These are phyloP conservation scores for Anodontia alba DNA, from an alignment of 2,888 invertebrate genomes.

Conservation along the genomic window DNA sequence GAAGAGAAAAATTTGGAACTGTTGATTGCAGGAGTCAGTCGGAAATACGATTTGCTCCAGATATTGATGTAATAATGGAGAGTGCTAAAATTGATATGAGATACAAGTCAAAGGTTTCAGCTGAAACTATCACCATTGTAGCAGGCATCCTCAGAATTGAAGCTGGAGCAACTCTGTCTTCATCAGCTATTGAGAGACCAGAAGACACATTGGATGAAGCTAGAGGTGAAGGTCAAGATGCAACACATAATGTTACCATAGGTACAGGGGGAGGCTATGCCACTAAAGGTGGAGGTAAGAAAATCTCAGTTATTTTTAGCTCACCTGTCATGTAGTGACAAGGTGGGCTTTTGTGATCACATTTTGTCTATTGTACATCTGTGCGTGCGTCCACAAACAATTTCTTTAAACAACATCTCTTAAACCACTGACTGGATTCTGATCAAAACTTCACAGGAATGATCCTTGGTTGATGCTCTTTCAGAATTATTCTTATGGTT, in stretches of 20 bases:
- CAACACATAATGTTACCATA: slow-evolving; percentile 1
- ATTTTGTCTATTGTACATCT: too few relatives aligned
- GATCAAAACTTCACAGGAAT: too few relatives aligned
- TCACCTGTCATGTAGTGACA: too few relatives aligned
- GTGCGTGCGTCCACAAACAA: too few relatives aligned
- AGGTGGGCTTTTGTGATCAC: too few relatives aligned
- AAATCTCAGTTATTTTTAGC: neutral
- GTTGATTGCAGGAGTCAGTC: slow-evolving; percentile 71
- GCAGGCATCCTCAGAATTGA: slow-evolving; percentile 67
- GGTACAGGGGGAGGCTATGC: slow-evolving; percentile 75
- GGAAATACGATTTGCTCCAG: slow-evolving; percentile 62
- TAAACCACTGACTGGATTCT: too few relatives aligned
- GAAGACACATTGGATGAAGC: slow-evolving; percentile 64
- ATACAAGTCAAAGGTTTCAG: slow-evolving; percentile 68
- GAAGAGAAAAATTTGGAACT: slow-evolving; percentile 64
- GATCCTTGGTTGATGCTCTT: too few relatives aligned
- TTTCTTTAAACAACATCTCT: too few relatives aligned
- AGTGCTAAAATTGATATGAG: slow-evolving; percentile 66
- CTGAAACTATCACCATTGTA: slow-evolving; percentile 69
- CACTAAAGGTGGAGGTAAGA: slow-evolving; percentile 68
- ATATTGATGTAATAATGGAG: slow-evolving; percentile 54
- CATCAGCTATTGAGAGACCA: slow-evolving; percentile 68
- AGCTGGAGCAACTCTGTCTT: slow-evolving; percentile 71
- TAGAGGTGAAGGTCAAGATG: slow-evolving; percentile 58
- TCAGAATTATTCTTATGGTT: too few relatives aligned